phyloP scores from a whole-genome alignment of 2,888 invertebrate species.

The Sphaerophoria taeniata region DNA sequence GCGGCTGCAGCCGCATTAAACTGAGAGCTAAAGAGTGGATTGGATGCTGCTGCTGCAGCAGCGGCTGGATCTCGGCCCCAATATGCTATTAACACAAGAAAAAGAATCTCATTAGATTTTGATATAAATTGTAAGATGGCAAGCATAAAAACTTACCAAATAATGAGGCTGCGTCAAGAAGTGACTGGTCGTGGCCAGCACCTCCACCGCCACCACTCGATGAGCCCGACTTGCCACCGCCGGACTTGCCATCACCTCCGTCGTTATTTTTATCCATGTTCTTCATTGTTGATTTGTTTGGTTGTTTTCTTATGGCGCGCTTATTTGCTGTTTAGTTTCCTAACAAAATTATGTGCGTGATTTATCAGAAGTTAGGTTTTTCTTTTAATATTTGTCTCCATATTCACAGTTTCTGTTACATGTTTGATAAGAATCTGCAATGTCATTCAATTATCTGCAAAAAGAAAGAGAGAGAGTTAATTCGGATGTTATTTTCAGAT shows the following conservation, averaged over 20 bases:
- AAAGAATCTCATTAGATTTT: slow-evolving; percentile 19
- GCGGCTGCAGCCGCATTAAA: slow-evolving; percentile 83
- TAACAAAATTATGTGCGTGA: slow-evolving; percentile 45
- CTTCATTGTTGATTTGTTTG: slow-evolving; percentile 75
- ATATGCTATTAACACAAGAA: slow-evolving; percentile 85
- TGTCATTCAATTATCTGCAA: slow-evolving; percentile 59
- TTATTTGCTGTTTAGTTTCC: slow-evolving; percentile 20
- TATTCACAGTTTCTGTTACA: slow-evolving; percentile 42
- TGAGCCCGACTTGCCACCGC: slow-evolving; percentile 82
- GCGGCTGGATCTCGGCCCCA: slow-evolving; percentile 88
- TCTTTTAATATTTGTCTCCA: slow-evolving; percentile 68
- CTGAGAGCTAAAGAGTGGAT: slow-evolving; percentile 82
- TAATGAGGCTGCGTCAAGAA: slow-evolving; percentile 91
- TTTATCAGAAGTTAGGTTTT: slow-evolving; percentile 56
- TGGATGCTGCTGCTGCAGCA: slow-evolving; percentile 82
- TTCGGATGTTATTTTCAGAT: not conserved
- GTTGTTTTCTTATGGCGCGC: not conserved
- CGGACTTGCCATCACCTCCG: slow-evolving; percentile 82
- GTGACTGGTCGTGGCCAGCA: slow-evolving; percentile 86
- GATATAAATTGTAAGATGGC: too few relatives aligned
- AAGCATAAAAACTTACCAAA: slow-evolving; percentile 84
- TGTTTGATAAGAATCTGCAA: slow-evolving; percentile 41
- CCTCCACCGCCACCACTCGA: slow-evolving; percentile 78
- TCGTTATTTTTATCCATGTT: slow-evolving; percentile 92
- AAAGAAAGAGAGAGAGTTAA: not conserved